A percentile compares a stretch with the other conserved stretches of the same genome.
These are phyloP conservation scores for Aptenodytes forsteri DNA, from an alignment of 2,113 vertebrate genomes.

Conservation along the genomic window DNA sequence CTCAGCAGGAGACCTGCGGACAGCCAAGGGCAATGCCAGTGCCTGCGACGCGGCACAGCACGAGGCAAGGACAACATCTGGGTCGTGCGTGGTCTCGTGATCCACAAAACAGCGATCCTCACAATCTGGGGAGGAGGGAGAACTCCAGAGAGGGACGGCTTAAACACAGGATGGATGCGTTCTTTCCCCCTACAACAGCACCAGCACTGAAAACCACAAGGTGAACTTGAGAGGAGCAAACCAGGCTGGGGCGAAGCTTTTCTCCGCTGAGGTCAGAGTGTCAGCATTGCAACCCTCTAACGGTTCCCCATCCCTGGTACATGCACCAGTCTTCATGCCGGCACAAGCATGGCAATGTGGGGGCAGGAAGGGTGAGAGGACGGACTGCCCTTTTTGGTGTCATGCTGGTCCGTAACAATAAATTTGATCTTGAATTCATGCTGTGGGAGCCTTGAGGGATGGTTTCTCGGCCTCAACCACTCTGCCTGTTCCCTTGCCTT, in stretches of 20 bases:
- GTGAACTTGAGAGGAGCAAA: neutral
- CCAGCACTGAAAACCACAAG: neutral
- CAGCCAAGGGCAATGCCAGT: neutral
- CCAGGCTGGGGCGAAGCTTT: neutral
- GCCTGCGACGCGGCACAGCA: neutral
- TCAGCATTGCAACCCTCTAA: neutral
- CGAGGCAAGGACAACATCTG: neutral
- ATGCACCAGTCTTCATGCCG: neutral
- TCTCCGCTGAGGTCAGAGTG: neutral
- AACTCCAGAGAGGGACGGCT: neutral
- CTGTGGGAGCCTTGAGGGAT: neutral
- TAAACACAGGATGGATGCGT: neutral
- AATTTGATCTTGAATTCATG: neutral
- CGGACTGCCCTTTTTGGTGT: neutral
- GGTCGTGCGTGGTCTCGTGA: fast-evolving
- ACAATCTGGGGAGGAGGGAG: neutral
- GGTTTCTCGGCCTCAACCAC: neutral
- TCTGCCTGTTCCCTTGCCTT: neutral
- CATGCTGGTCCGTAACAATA: neutral
- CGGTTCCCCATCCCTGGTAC: neutral
- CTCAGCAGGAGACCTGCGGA: neutral
- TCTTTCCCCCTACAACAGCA: neutral
- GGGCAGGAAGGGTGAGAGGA: neutral
- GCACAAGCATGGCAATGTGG: neutral
- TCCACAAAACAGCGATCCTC: neutral